phyloP scores from a whole-genome alignment of 2,888 invertebrate genomes.

The Noctuana brunneofusca region DNA sequence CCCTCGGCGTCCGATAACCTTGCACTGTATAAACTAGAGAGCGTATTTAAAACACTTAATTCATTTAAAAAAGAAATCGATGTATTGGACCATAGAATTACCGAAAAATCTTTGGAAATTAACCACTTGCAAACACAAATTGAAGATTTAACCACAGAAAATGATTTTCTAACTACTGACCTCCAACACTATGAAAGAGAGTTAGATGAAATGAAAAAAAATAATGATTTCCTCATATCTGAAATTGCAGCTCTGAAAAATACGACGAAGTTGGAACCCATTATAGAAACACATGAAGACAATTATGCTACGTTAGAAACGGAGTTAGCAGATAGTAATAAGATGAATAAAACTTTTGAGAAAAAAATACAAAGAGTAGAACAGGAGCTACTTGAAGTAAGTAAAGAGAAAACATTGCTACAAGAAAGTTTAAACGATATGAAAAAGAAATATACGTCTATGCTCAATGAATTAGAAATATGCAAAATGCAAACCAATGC shows the following conservation, averaged over 20 bases:
- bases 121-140: conserved; percentile 80
- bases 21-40: conserved; percentile 74
- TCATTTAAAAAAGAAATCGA: conserved; percentile 84
- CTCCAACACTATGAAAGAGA: conserved; percentile 83
- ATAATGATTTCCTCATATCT: conserved; percentile 86
- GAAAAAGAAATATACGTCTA: conserved; percentile 78
- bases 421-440: conserved; percentile 79
- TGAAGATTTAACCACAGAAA: conserved; percentile 79
- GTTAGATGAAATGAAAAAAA: conserved; percentile 85
- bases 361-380: conserved; percentile 83
- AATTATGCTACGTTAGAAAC: conserved; percentile 84
- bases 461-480: conserved; percentile 70
- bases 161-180: conserved; percentile 75
- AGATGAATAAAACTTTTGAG: conserved; percentile 83
- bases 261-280: conserved; percentile 86
- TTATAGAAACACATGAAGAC: conserved; percentile 88
- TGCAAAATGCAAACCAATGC: conserved; percentile 73
- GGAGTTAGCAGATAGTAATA: conserved; percentile 84
- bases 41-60: conserved; percentile 79
- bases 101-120: conserved; percentile 79
- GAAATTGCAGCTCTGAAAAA: conserved; percentile 85
- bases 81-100: conserved; percentile 79
- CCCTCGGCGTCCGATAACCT: conserved; percentile 66
- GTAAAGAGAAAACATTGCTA: conserved; percentile 68
- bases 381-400: conserved; percentile 76